phyloP scores from a whole-genome alignment of 1,140 invertebrate species.

The Cheumatopsyche charites region DNA sequence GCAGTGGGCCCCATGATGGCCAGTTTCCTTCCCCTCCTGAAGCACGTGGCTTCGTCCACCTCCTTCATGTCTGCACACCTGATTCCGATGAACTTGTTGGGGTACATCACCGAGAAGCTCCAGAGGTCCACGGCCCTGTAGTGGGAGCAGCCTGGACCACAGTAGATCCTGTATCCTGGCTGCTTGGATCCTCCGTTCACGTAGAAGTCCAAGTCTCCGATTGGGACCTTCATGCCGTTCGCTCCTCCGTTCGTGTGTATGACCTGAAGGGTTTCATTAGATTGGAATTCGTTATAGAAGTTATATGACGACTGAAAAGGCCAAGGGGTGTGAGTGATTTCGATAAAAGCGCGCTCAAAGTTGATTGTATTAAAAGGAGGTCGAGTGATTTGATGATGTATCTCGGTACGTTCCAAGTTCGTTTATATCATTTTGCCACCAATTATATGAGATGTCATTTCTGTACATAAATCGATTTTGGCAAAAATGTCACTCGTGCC shows the following conservation, averaged over 20 bases:
- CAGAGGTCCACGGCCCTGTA: constrained; percentile 20
- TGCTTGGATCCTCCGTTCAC: constrained; percentile 32
- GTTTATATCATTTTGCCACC: too few relatives aligned
- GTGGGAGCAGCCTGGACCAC: constrained; percentile 14
- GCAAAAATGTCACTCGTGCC: too few relatives aligned
- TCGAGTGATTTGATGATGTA: too few relatives aligned
- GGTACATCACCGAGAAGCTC: constrained; percentile 14
- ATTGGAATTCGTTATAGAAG: too few relatives aligned
- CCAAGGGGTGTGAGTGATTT: too few relatives aligned
- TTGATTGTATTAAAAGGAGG: too few relatives aligned
- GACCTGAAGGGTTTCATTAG: neutral
- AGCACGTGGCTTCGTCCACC: constrained; percentile 6
- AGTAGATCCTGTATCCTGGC: too few relatives aligned
- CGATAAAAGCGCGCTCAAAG: too few relatives aligned
- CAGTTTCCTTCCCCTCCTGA: neutral
- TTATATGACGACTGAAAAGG: too few relatives aligned
- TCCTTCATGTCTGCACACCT: constrained; percentile 10
- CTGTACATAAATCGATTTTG: too few relatives aligned
- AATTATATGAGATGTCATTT: too few relatives aligned
- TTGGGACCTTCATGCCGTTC: neutral
- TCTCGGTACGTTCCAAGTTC: too few relatives aligned
- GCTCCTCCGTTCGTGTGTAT: constrained; percentile 25
- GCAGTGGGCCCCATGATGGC: constrained; percentile 23
- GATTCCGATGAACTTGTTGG: constrained; percentile 7
- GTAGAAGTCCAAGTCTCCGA: constrained; percentile 37